Percentiles rank a stretch among this genome's conserved stretches.
Evolutionary conservation across 2,113 vertebrate species (phyloP).

Genomic region (Pterocles gutturalis): DNA sequence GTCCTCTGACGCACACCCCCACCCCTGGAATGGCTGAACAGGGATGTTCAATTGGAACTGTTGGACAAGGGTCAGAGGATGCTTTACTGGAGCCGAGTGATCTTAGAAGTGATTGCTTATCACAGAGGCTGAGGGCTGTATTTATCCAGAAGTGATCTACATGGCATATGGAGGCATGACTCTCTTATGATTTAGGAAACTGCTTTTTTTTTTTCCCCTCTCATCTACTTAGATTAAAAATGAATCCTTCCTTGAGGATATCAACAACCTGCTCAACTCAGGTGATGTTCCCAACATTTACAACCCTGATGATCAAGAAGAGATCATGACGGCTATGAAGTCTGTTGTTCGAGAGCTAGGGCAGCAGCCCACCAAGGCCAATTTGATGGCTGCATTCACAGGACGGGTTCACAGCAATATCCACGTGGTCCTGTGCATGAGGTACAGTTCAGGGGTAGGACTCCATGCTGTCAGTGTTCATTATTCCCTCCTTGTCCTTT

Average conservation of each 20-base stretch:
- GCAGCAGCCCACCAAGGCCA: slow-evolving; percentile 90
- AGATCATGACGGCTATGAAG: slow-evolving; percentile 86
- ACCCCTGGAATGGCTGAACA: neutral
- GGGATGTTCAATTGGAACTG: neutral
- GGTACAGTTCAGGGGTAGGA: slow-evolving; percentile 65
- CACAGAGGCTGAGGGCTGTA: neutral
- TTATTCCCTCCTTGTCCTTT: neutral
- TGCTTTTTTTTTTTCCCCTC: accelerated
- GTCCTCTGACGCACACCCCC: neutral
- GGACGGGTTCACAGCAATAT: slow-evolving; percentile 86
- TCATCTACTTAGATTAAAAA: slow-evolving; percentile 84
- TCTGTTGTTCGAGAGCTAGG: slow-evolving; percentile 84
- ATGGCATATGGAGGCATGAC: neutral
- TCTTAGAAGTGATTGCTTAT: neutral
- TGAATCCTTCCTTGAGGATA: slow-evolving; percentile 92
- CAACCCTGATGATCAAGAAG: slow-evolving; percentile 84
- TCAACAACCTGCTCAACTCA: slow-evolving; percentile 91
- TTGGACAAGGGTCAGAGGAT: neutral
- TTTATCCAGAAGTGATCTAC: neutral
- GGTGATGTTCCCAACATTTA: slow-evolving; percentile 92
- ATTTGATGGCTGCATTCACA: slow-evolving; percentile 87
- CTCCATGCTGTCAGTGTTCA: neutral
- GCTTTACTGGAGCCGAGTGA: neutral
- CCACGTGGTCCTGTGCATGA: slow-evolving; percentile 93
- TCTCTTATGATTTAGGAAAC: neutral